These are phyloP conservation scores for Aurelia aurita DNA, from an alignment of 30 jellyfish, hydroid and myxozoan species.

Conservation along the genomic window DNA sequence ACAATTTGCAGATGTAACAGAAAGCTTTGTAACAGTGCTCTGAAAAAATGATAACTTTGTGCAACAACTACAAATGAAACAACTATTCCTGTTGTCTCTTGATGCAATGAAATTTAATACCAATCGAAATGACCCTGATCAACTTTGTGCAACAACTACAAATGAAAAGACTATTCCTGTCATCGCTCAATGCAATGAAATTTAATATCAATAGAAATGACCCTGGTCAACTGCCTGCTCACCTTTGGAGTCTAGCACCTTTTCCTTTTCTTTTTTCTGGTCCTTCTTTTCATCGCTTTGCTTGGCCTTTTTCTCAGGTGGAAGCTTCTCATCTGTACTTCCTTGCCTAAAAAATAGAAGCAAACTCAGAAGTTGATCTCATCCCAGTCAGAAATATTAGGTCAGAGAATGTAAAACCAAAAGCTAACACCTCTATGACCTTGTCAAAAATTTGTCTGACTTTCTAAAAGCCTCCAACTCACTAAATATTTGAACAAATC, in stretches of 20 bases:
- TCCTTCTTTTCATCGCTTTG: slow-evolving; percentile 28
- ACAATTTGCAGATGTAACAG: too few species aligned
- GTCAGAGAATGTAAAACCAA: too few species aligned
- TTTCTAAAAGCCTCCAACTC: too few species aligned
- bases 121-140: background rate
- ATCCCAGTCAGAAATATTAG: too few species aligned
- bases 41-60: too few species aligned
- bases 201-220: too few species aligned
- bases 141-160: background rate
- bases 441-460: too few species aligned
- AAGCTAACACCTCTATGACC: too few species aligned
- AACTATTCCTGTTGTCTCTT: background rate
- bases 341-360: slow-evolving; percentile 20
- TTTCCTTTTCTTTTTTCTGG: slow-evolving; percentile 10
- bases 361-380: too few species aligned
- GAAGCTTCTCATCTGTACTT: slow-evolving; percentile 59
- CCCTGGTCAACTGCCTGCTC: background rate
- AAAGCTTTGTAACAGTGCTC: too few species aligned
- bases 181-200: background rate
- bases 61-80: background rate
- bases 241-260: slow-evolving; percentile 27
- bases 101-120: background rate
- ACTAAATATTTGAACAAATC: too few species aligned
- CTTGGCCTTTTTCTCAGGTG: slow-evolving; percentile 65
- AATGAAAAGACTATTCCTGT: background rate